phyloP scores from a whole-genome alignment of 1,140 invertebrate species.

The Lanistes nyassanus region DNA sequence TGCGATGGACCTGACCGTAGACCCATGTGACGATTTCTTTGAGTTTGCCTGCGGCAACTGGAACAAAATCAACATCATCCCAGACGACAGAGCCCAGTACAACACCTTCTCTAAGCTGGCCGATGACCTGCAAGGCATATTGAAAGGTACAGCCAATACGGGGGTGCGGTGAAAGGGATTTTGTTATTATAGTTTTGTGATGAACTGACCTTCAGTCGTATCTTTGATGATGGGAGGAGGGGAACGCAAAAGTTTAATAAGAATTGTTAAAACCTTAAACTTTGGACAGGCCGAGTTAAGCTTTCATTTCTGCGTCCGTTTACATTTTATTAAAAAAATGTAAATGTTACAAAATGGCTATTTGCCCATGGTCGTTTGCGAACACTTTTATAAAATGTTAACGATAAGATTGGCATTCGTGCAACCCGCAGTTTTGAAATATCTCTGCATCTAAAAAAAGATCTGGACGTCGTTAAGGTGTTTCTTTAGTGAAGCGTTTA shows the following conservation, averaged over 20 bases:
- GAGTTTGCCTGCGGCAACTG: slow-evolving; percentile 90
- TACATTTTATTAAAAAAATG: too few species aligned
- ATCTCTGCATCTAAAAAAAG: too few species aligned
- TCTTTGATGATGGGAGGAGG: neutral
- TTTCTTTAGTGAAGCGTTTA: too few species aligned
- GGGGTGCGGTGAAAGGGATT: neutral
- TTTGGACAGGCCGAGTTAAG: too few species aligned
- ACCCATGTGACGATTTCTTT: slow-evolving; percentile 90
- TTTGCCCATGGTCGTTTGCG: too few species aligned
- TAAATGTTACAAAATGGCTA: too few species aligned
- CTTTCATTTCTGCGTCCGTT: too few species aligned
- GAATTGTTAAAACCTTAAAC: neutral
- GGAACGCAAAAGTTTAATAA: neutral
- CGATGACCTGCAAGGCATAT: slow-evolving; percentile 82
- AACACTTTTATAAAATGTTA: too few species aligned
- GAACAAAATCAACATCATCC: slow-evolving; percentile 89
- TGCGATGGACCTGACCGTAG: slow-evolving; percentile 84
- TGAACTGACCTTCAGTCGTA: neutral
- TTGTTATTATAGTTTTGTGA: neutral
- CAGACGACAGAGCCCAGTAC: slow-evolving; percentile 86
- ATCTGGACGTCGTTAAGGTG: too few species aligned
- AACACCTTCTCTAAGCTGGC: slow-evolving; percentile 90
- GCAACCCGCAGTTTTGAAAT: too few species aligned
- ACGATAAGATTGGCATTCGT: too few species aligned
- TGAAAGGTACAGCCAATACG: slow-evolving; percentile 73